Percentiles rank a stretch among this genome's conserved stretches.
These are phyloP conservation scores for Adelges cooleyi DNA, from an alignment of 1,140 invertebrate genomes.

Conservation along the genomic window DNA sequence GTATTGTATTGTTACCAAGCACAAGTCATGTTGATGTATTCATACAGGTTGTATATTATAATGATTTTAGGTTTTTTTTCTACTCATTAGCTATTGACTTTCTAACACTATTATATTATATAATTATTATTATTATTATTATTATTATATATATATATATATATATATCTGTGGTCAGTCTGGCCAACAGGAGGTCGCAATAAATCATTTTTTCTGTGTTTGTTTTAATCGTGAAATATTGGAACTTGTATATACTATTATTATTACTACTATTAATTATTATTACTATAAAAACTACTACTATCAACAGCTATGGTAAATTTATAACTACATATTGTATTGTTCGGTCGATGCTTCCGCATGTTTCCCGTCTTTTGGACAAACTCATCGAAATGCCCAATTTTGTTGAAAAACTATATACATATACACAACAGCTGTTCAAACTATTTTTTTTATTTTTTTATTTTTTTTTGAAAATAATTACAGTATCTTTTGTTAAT, in stretches of 20 bases:
- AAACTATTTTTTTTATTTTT: too few species aligned
- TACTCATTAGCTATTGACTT: too few species aligned
- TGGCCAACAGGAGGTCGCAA: slow-evolving; percentile 2
- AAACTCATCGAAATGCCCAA: too few species aligned
- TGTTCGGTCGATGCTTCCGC: slow-evolving; percentile 26
- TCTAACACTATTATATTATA: too few species aligned
- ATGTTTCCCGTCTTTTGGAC: slow-evolving; percentile 18
- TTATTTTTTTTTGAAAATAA: too few species aligned
- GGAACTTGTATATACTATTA: slow-evolving; percentile 18
- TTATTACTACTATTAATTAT: slow-evolving; percentile 4
- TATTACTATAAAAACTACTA: too few species aligned
- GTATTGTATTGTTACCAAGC: slow-evolving; percentile 18
- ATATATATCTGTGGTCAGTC: slow-evolving; percentile 13
- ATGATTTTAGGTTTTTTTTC: too few species aligned
- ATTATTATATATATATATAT: not conserved
- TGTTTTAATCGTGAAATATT: slow-evolving; percentile 12
- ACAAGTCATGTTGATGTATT: slow-evolving; percentile 1
- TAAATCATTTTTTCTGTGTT: slow-evolving; percentile 13
- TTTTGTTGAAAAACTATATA: too few species aligned
- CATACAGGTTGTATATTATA: slow-evolving; percentile 10
- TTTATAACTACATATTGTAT: too few species aligned
- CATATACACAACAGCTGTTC: too few species aligned
- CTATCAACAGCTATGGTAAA: too few species aligned
- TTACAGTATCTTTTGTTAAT: too few species aligned
- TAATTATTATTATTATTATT: not conserved